Conservation (phyloP, 2,113 vertebrate species). For the Tinamus guttatus region DNA sequence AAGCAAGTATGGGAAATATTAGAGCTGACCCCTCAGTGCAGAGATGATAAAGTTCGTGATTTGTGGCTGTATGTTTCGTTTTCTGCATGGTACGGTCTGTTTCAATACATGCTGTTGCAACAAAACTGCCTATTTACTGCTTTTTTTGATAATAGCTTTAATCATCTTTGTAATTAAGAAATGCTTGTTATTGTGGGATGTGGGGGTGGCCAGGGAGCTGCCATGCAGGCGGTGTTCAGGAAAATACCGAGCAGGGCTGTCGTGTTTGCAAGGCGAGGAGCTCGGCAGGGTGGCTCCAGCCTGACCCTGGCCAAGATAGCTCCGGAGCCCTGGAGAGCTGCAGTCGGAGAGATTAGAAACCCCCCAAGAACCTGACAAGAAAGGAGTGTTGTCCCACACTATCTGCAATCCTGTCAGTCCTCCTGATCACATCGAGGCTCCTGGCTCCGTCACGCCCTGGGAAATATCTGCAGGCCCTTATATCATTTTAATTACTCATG, state of each 20-base stretch:
- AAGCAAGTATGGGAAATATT: neutral
- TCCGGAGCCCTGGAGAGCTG: neutral
- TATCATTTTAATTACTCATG: constrained; percentile 34
- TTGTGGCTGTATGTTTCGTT: neutral
- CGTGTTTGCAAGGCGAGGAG: neutral
- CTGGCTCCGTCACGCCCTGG: neutral
- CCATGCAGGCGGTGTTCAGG: neutral
- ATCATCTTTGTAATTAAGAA: constrained; percentile 5
- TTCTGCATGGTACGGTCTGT: neutral
- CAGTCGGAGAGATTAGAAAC: constrained; percentile 10
- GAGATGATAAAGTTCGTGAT: neutral
- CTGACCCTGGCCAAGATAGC: neutral
- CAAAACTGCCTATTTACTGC: neutral
- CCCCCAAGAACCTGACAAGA: neutral
- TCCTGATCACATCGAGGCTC: neutral
- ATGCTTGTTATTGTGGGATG: neutral
- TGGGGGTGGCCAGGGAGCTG: neutral
- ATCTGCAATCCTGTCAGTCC: constrained; percentile 3
- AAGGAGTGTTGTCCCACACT: neutral
- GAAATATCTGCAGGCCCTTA: constrained; percentile 24
- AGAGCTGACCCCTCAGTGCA: neutral
- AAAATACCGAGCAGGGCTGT: neutral
- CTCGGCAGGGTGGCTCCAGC: neutral
- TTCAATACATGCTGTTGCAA: neutral
- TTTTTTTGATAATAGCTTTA: neutral